phyloP scores from a whole-genome alignment of 2,888 invertebrate genomes.

The Spilarctia lutea region DNA sequence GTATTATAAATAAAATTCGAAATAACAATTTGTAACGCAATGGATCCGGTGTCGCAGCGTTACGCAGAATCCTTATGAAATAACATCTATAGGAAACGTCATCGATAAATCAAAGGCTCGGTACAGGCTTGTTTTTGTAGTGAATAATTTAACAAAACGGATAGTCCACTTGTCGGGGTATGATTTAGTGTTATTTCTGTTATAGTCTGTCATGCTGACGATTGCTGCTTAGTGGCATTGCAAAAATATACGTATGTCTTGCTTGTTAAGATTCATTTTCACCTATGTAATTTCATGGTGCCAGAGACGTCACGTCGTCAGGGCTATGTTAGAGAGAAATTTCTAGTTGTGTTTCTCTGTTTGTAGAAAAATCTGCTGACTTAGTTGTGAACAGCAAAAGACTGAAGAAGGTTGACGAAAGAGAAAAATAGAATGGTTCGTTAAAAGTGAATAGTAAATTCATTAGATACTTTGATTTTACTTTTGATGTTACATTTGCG shows the following conservation, averaged over 20 bases:
- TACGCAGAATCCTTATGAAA: slow-evolving; percentile 40
- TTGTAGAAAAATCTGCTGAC: neutral
- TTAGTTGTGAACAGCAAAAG: neutral
- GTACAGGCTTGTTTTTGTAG: slow-evolving; percentile 46
- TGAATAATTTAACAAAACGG: slow-evolving; percentile 55
- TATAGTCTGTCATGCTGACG: too few species aligned
- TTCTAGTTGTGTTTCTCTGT: too few species aligned
- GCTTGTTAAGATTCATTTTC: too few species aligned
- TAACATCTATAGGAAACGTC: slow-evolving; percentile 51
- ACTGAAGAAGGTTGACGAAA: neutral
- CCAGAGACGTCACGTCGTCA: too few species aligned
- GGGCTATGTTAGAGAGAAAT: too few species aligned
- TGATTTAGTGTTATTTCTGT: slow-evolving; percentile 35
- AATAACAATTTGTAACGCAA: neutral
- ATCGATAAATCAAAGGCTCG: slow-evolving; percentile 54
- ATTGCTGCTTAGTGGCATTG: neutral
- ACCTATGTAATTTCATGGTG: too few species aligned
- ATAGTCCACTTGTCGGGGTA: slow-evolving; percentile 51
- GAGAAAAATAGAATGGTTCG: neutral
- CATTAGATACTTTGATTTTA: too few species aligned
- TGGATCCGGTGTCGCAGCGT: neutral
- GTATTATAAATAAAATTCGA: neutral
- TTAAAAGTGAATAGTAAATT: too few species aligned
- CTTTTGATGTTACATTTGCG: too few species aligned
- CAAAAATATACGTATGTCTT: too few species aligned